Conservation (phyloP, 2,888 invertebrate genomes). For the Lasius fuliginosus region DNA sequence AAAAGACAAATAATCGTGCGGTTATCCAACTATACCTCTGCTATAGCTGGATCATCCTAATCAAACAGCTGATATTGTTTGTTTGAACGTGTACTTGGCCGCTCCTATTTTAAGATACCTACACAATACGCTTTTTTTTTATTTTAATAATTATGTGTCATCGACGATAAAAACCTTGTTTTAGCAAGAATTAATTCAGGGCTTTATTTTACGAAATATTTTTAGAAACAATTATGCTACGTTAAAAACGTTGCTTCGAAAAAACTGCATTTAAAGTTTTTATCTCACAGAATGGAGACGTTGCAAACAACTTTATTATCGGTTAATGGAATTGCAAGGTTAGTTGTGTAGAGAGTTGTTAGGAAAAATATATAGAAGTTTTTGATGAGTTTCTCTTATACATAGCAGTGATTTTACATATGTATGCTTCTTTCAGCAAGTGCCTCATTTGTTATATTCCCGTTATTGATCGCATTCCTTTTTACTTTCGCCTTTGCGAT, state of each 20-base stretch:
- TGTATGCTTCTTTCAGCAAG: neutral
- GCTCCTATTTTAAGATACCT: neutral
- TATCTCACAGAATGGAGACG: neutral
- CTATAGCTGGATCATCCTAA: neutral
- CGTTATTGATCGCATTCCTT: neutral
- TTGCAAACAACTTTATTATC: slow-evolving; percentile 27
- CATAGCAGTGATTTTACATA: neutral
- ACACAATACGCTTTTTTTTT: no score
- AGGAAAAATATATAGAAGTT: neutral
- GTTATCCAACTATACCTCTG: slow-evolving; percentile 36
- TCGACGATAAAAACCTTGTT: neutral
- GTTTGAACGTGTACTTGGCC: neutral
- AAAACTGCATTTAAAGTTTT: slow-evolving; percentile 34
- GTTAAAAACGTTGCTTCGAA: slow-evolving; percentile 1
- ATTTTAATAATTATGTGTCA: no score
- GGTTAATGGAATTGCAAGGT: slow-evolving; percentile 8
- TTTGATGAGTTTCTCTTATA: slow-evolving; percentile 2
- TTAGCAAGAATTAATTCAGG: slow-evolving; percentile 18
- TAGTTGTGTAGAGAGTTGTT: neutral
- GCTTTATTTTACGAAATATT: slow-evolving; percentile 26
- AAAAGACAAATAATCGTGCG: slow-evolving; percentile 38
- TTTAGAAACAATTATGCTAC: neutral
- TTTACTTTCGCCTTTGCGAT: neutral
- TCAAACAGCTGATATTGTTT: slow-evolving; percentile 43
- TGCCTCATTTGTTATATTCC: neutral